Evolutionary conservation across 2,888 invertebrate genomes (phyloP), one percentile per base, ranked within the genome.

Genomic region (Cryptosula pallasiana): DNA sequence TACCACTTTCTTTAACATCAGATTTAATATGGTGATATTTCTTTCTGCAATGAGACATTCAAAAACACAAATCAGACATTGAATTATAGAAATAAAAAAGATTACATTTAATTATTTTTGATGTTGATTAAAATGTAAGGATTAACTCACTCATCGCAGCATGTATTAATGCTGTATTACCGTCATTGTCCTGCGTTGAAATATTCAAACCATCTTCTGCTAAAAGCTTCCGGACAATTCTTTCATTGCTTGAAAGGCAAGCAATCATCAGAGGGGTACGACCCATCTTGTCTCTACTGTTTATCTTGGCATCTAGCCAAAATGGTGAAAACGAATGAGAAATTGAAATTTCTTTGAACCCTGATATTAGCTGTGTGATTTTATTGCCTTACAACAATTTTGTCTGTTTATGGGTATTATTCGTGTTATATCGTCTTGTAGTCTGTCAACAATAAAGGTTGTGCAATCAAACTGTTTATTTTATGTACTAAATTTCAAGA

Each of bases 231-330:
- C 73, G 73, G 1, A 80, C 81, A 34, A 81, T 79, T 69, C 75
- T 75, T 69, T 78, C 77, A 5, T 79, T 72, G 0, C 82, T 81
- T 72, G 80, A 79, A 77, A 82, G 77, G 73, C 81, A 81, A 27
- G 81, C 82, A 73, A 81, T 80, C 45, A 79, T 79, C 27, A 83
- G 73, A 23, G 82, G 82, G 5, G 81, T 81, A 35, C 83, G 74
- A 1, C 80, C 80, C 78, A 81, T 75, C 35, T 78, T 77, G 75
- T 83, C 83, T n/a, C 76, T 73, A 2, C 79, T 69, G 73, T 79
- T 79, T 54, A 80, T 71, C 71, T 77, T 77, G 20, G 81, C 78
- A 5, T 80, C 82, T 0, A 80, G 77, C 25, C n/a, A n/a, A n/a
- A n/a, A n/a, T n/a, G n/a, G n/a, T n/a, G n/a, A n/a, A n/a, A n/a